These are phyloP conservation scores for Drosophila glabriapex DNA, from an alignment of 2,888 invertebrate species.

Conservation along the genomic window DNA sequence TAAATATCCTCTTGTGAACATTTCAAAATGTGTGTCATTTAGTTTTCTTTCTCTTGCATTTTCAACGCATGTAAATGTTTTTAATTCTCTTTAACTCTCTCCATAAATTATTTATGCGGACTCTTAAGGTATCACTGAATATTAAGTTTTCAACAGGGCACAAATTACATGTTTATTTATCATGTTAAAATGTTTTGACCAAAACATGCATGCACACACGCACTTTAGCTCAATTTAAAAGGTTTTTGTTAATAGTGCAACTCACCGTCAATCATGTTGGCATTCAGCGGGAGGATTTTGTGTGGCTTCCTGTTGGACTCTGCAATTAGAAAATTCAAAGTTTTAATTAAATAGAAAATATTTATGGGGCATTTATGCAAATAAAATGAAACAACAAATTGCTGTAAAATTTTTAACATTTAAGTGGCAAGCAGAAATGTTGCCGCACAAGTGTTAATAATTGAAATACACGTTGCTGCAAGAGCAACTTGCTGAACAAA, in stretches of 20 bases:
- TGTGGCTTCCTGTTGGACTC: conserved; percentile 9
- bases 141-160: not conserved
- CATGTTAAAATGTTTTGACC: not conserved
- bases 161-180: not conserved
- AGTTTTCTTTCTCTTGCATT: not conserved
- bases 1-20: not conserved
- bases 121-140: not conserved
- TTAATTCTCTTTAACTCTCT: not conserved
- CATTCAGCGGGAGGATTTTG: conserved; percentile 1
- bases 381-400: conserved; percentile 48
- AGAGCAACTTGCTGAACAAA: conserved; percentile 51
- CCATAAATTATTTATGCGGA: not conserved
- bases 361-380: conserved; percentile 67
- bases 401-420: conserved; percentile 72
- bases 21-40: not conserved
- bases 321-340: conserved; percentile 51
- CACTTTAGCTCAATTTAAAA: not conserved
- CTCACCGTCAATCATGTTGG: conserved; percentile 56
- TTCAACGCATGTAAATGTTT: not conserved
- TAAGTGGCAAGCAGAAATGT: conserved; percentile 49
- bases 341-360: conserved; percentile 73
- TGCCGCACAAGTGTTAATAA: conserved; percentile 76
- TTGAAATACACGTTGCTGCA: conserved; percentile 61
- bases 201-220: not conserved
- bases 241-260: conserved; percentile 3